Percentiles rank a stretch among this genome's conserved stretches.
Evolutionary conservation across 2,113 vertebrate genomes (phyloP).

Genomic region (Campylorhamphus procurvoides): DNA sequence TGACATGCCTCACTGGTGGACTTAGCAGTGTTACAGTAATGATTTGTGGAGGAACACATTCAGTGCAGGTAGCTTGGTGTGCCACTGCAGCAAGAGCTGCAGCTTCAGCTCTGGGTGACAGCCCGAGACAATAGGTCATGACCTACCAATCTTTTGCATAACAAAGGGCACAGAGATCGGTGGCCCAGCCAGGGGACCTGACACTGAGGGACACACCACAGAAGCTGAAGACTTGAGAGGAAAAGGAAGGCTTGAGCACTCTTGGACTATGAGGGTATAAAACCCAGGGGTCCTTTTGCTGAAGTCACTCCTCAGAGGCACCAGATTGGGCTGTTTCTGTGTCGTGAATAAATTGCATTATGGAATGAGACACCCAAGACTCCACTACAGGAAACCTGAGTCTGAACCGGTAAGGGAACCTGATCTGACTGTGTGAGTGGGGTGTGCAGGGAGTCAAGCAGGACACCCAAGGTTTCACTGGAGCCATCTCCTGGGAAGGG

Average conservation of each 20-base stretch:
- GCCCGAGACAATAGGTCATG: not conserved
- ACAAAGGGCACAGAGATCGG: rapidly evolving
- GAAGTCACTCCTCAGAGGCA: not conserved
- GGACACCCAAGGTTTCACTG: not conserved
- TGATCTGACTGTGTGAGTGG: not conserved
- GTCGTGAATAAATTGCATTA: not conserved
- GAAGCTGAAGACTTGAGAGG: not conserved
- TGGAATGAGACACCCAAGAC: rapidly evolving
- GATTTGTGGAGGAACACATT: not conserved
- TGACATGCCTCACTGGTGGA: not conserved
- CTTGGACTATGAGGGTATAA: not conserved
- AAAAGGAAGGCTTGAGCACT: not conserved
- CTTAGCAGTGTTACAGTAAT: not conserved
- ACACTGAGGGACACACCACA: not conserved
- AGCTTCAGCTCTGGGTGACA: not conserved
- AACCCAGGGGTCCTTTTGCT: not conserved
- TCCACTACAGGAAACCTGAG: not conserved
- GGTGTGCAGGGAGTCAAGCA: too few relatives aligned
- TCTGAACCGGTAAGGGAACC: not conserved
- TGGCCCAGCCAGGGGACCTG: not conserved
- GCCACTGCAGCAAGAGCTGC: not conserved
- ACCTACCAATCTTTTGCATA: not conserved
- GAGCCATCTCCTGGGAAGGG: not conserved
- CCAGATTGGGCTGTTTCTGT: rapidly evolving
- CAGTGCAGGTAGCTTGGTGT: not conserved